These are phyloP conservation scores for Eleginops maclovinus DNA, from an alignment of 2,113 vertebrate genomes.

Conservation along the genomic window DNA sequence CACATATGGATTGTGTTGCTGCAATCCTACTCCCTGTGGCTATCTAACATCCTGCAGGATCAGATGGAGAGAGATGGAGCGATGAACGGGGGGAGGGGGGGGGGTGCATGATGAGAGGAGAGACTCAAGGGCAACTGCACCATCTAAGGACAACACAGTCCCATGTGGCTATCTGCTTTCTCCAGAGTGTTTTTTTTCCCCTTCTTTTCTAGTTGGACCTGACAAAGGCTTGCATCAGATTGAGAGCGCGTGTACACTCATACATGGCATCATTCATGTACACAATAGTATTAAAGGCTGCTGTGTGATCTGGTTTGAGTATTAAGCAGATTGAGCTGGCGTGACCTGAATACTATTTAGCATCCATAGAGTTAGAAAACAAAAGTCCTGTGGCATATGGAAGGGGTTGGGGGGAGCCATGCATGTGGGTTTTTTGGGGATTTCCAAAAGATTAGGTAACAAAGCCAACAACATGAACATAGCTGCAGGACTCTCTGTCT, in stretches of 20 bases:
- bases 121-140: constrained; percentile 73
- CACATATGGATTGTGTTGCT: constrained; percentile 74
- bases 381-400: constrained; percentile 56
- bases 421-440: constrained; percentile 3
- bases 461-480: constrained; percentile 38
- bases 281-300: constrained; percentile 63
- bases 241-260: not conserved
- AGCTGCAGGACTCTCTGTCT: not conserved
- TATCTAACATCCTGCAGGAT: constrained; percentile 73
- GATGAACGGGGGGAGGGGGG: constrained; percentile 1
- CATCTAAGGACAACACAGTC: constrained; percentile 65
- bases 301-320: constrained; percentile 59
- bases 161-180: constrained; percentile 68
- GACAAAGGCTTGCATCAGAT: constrained; percentile 55
- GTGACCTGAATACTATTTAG: constrained; percentile 74
- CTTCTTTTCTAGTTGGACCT: constrained; percentile 32
- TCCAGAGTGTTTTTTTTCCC: constrained; percentile 8
- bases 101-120: constrained; percentile 38
- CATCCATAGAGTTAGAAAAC: constrained; percentile 62
- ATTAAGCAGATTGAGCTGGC: constrained; percentile 70
- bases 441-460: constrained; percentile 29
- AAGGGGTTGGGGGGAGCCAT: not conserved
- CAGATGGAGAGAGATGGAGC: constrained; percentile 61
- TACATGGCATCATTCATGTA: constrained; percentile 45
- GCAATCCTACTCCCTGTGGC: constrained; percentile 71